A percentile compares a stretch with the other conserved stretches of the same genome.
Evolutionary conservation across 1,140 invertebrate genomes (phyloP).

Genomic region (Nephila pilipes): DNA sequence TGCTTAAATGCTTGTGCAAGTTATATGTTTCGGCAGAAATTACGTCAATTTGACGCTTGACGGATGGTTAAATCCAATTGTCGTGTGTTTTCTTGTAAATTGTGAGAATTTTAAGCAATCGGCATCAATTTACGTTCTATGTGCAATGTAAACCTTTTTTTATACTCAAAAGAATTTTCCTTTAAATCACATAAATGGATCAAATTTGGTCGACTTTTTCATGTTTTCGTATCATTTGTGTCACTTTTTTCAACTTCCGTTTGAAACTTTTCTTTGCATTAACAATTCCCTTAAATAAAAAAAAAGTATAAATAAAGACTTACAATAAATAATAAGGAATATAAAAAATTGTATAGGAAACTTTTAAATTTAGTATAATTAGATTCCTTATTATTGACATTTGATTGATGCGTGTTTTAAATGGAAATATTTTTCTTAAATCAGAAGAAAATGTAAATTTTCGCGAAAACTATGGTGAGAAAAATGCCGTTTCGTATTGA

Average conservation of each 20-base stretch:
- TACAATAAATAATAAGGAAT: no score
- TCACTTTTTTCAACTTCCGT: not conserved
- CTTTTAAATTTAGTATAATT: no score
- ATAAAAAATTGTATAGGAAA: no score
- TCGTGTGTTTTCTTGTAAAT: not conserved
- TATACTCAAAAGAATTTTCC: not conserved
- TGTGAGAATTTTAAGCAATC: not conserved
- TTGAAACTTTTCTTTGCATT: not conserved
- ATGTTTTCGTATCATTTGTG: not conserved
- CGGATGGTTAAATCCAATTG: constrained; percentile 22
- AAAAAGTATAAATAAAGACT: no score
- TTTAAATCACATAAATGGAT: not conserved
- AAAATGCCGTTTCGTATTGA: no score
- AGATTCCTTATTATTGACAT: no score
- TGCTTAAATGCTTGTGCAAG: not conserved
- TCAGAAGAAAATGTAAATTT: no score
- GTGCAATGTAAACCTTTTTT: not conserved
- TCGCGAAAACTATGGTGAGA: no score
- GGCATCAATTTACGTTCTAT: not conserved
- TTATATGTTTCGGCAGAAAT: not conserved
- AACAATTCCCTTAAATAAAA: no score
- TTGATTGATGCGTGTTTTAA: no score
- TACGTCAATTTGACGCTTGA: not conserved
- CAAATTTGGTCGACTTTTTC: not conserved
- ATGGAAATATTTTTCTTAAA: no score